Evolutionary conservation across 2,888 invertebrate species (phyloP), one percentile per base, ranked within the genome.

Genomic region (Lutraria lutraria): DNA sequence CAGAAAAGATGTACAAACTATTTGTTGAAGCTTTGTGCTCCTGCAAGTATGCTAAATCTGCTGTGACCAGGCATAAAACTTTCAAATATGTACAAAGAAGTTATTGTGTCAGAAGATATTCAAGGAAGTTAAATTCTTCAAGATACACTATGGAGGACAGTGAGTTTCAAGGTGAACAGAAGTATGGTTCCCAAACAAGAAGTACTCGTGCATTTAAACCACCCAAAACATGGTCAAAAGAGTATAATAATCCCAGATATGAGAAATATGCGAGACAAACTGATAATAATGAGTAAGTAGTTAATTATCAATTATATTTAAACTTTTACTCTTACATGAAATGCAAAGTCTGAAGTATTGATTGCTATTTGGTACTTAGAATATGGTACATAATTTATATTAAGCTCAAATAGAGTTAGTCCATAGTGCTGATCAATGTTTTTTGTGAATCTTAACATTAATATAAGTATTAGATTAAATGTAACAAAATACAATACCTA

Each of bases 41-140:
- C 16, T 31, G 76, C 29, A 76, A 21, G 76, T 31, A 76, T 34
- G 29, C 25, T 13, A 76, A 76, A 31, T 76, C 34, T 16, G 76
- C 34, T 0, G 25, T 76, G 3, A 19, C 34, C 0, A 31, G 15
- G 31, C 31, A 10, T 76, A 76, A 76, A 76, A 76, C 8, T 15
- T 34, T 76, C 31, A 76, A 31, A 2, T 31, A 1, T 19, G 34
- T 1, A 12, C 29, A 19, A 16, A 76, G 34, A 19, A 76, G 34
- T 34, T 76, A 76, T 34, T 31, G 76, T 34, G 76, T 76, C 4
- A 76, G 34, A 76, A 76, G 76, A 34, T 76, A 31, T 76, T 76
- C 76, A 34, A 76, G 31, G 34, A 76, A 76, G 19, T 16, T 8
- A 25, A n/a, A 25, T 68, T 12, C 63, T 68, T 13, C 63, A 6